Evolutionary conservation across 2,888 invertebrate genomes (phyloP).

Genomic region (Gonocerus acuteangulatus): DNA sequence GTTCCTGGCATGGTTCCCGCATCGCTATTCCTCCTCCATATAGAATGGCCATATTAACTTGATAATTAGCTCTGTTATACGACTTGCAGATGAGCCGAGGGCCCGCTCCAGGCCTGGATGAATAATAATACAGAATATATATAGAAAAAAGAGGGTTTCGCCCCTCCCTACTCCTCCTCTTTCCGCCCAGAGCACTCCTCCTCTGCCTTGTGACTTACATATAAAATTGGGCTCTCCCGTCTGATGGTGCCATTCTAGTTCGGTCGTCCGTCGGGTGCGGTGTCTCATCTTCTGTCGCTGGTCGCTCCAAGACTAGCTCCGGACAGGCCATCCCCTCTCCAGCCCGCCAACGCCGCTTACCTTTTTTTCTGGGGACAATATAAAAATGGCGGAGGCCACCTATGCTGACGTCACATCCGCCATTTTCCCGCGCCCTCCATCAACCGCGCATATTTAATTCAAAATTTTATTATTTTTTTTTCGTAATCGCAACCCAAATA

Average conservation of each 20-base stretch:
- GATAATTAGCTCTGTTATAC: conserved; percentile 84
- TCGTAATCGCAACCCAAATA: neutral
- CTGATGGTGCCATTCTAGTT: conserved; percentile 41
- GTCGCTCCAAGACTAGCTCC: neutral
- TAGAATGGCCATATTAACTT: conserved; percentile 79
- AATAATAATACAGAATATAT: conserved; percentile 40
- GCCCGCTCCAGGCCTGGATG: conserved; percentile 36
- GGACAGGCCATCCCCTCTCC: neutral
- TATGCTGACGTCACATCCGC: conserved; percentile 15
- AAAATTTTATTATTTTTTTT: neutral
- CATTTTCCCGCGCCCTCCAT: conserved; percentile 15
- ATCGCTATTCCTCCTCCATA: conserved; percentile 51
- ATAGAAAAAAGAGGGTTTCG: conserved; percentile 40
- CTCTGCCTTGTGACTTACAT: conserved; percentile 41
- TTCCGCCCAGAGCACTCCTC: conserved; percentile 34
- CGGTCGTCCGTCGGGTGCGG: conserved; percentile 27
- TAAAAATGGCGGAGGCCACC: conserved; percentile 1
- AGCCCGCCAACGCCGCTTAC: neutral
- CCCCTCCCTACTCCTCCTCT: conserved; percentile 36
- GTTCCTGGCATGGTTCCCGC: conserved; percentile 44
- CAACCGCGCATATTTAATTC: conserved; percentile 14
- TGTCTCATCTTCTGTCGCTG: conserved; percentile 1
- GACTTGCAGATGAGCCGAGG: conserved; percentile 69
- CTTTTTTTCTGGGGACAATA: conserved; percentile 1
- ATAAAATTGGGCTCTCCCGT: conserved; percentile 41